Base-by-base conservation (phyloP, 2,797 vertebrate species). In the Glossophaga mutica region DNA sequence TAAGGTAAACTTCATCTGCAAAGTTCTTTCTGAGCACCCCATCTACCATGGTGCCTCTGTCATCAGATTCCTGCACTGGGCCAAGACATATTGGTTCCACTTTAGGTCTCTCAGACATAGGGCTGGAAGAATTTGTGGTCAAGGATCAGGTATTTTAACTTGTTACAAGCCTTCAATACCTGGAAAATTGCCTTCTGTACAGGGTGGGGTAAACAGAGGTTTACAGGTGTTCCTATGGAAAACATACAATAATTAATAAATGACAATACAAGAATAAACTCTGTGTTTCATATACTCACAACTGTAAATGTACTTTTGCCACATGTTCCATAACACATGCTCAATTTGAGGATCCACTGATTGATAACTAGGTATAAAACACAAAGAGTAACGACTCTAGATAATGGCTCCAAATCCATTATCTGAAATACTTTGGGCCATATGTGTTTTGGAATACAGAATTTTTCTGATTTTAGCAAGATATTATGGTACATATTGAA, bases 391-490 rank as follows among this genome's bases (percentile, higher is more conserved):
- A 81, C 70, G 42, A 74, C 21, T 95, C 59, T 52, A 92, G 24
- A 87, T 89, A 76, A 89, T 57, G 3, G 21, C 32, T 55, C 68
- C 62, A 67, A 37, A 88, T 90, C 57, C 21, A 84, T 95, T 39
- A 50, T 68, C 71, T 78, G 55, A 92, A 90, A 90, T 32, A 44
- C 37, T 81, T 87, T 90, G 68, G 42, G 32, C 16, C 24, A 21
- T 50, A 14, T 76, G 46, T 87, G 46, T 65, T 92, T 93, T 32
- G 57, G 65, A 92, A 85, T 52, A 57, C 18, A 82, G 73, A 92
- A 67, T 46, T 91, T 73, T 87, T 87, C 81, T 77, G 71, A 85
- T 94, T 90, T 95, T 79, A 94, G 85, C 26, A 73, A 46, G 39
- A 71, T 90, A 57, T n/a, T 83, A 70, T 77, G n/a, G 48, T 91